These are phyloP conservation scores for Aelia acuminata DNA, from an alignment of 2,888 invertebrate species.

Conservation along the genomic window DNA sequence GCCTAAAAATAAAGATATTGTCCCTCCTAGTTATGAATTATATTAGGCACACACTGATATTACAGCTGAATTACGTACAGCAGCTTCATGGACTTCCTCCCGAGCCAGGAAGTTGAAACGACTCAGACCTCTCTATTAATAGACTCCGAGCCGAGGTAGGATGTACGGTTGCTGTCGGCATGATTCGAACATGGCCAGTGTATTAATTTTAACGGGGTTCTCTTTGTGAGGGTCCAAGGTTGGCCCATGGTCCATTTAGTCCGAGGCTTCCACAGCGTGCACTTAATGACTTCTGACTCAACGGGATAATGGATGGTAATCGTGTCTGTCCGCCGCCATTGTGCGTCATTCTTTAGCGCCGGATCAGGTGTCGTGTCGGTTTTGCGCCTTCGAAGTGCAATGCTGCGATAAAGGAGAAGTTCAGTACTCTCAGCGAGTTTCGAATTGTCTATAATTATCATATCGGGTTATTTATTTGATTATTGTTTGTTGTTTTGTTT, in stretches of 20 bases:
- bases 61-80: background rate
- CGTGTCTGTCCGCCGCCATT: background rate
- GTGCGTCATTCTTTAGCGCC: background rate
- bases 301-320: conserved; percentile 30
- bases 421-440: background rate
- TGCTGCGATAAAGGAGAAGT: background rate
- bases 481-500: too few relatives aligned
- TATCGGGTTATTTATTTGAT: too few relatives aligned
- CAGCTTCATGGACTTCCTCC: background rate
- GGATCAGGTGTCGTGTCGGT: background rate
- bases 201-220: conserved; percentile 16
- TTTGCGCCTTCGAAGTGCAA: background rate
- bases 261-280: background rate
- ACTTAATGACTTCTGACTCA: conserved; percentile 28
- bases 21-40: too few relatives aligned
- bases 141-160: background rate
- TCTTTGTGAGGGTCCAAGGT: conserved; percentile 39
- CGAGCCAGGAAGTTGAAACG: background rate
- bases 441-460: background rate
- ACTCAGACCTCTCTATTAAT: background rate
- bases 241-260: conserved; percentile 18
- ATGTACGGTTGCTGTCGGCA: background rate
- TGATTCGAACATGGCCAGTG: conserved; percentile 16
- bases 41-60: background rate
- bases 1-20: too few relatives aligned